Conservation (phyloP, 2,113 vertebrate species). For the Ceyx cyanopectus region DNA sequence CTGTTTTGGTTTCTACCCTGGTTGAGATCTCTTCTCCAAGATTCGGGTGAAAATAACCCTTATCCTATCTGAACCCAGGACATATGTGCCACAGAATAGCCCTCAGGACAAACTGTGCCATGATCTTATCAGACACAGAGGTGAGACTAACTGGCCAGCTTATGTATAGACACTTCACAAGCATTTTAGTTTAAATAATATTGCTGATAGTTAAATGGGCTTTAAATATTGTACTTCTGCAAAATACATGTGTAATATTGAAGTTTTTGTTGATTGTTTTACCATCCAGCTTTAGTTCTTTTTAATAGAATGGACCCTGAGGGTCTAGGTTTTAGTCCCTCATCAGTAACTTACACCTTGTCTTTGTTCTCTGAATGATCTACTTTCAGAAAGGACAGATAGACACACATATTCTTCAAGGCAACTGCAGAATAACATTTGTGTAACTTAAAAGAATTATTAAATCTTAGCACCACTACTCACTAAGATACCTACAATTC, state of each 20-base stretch:
- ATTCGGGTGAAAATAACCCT: too few species aligned
- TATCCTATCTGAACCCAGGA: too few species aligned
- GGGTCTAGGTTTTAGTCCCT: not conserved
- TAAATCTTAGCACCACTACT: not conserved
- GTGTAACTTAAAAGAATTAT: not conserved
- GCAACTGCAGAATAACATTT: not conserved
- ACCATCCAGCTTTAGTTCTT: not conserved
- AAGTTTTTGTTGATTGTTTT: not conserved
- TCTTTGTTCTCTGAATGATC: not conserved
- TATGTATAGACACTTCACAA: not conserved
- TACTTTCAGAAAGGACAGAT: not conserved
- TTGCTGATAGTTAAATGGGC: not conserved
- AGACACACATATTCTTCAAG: not conserved
- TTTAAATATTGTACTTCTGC: not conserved
- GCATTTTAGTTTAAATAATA: not conserved
- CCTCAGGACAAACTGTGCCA: too few species aligned
- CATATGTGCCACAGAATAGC: too few species aligned
- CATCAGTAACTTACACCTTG: not conserved
- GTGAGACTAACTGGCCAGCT: not conserved
- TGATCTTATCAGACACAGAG: too few species aligned
- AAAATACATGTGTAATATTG: not conserved
- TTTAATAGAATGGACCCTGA: not conserved
- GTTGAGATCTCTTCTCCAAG: too few species aligned
- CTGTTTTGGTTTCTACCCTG: too few species aligned
- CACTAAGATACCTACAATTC: slow-evolving; percentile 87